Base-by-base conservation (phyloP, 2,113 vertebrate genomes). In the Solea senegalensis region DNA sequence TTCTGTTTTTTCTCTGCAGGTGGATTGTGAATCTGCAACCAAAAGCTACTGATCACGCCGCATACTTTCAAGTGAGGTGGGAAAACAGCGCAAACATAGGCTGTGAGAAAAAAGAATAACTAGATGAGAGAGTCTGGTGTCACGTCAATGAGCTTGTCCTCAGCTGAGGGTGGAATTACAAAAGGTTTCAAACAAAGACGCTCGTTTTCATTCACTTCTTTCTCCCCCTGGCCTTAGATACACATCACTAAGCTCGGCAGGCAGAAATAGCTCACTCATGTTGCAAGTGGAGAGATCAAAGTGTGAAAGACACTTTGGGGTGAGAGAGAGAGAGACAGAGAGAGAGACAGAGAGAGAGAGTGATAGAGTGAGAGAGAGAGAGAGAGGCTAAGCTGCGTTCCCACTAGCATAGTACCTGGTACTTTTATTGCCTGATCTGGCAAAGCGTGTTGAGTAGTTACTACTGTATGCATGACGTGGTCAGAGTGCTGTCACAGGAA, bases 221-320 rank as follows among this genome's bases (percentile, higher is more conserved):
- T 57, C 56, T 5, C 9, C 9, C 9, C 10, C 21, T 12, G 11
- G 62, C 44, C 49, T 41, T 27, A 67, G 44, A 60, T 61, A 48
- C 60, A 73, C 79, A 72, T 81, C 72, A 72, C 13, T 59, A 48
- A 26, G 16, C 8, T 49, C 81, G 63, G 41, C 39, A 65, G 60
- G 65, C 55, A 83, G 67, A 82, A 86, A 89, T 74, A 90, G 65
- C 58, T 44, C 9, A 15, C 63, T 82, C 54, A 21, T 71, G 66
- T 62, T 68, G 67, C 58, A 76, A 84, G 78, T 27, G 51, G 43
- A 65, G 61, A 62, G 75, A 78, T 69, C 64, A 85, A 78, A 78
- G 72, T 9, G 26, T 70, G 65, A 44, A 44, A 57, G 52, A 27
- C 48, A 71, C 83, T 81, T 79, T 8, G 21, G 72, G 62, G 72